phyloP scores from a whole-genome alignment of 1,140 invertebrate genomes.

The Stenopsyche tienmushanensis region DNA sequence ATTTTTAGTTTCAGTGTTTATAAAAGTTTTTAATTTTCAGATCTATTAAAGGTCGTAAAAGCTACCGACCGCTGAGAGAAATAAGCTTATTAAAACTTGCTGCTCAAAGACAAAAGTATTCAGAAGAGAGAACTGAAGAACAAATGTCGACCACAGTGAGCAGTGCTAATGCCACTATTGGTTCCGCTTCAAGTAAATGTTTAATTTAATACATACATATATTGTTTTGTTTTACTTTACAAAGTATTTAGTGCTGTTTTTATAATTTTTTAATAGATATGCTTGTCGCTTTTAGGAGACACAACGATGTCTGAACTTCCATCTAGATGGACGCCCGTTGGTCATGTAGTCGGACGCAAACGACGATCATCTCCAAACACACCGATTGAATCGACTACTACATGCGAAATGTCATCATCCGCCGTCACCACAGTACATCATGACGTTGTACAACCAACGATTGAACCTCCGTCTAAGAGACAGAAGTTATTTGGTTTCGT shows the following conservation, averaged over 20 bases:
- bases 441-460: slow-evolving; percentile 1
- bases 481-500: slow-evolving; percentile 44
- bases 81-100: slow-evolving; percentile 36
- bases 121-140: slow-evolving; percentile 4
- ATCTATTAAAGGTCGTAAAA: slow-evolving; percentile 37
- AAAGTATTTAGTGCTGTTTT: background rate
- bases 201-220: too few relatives aligned
- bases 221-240: too few relatives aligned
- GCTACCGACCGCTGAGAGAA: slow-evolving; percentile 37
- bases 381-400: slow-evolving; percentile 1
- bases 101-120: slow-evolving; percentile 21
- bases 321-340: slow-evolving; percentile 40
- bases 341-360: slow-evolving; percentile 51
- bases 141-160: slow-evolving; percentile 19
- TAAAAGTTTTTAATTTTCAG: slow-evolving; percentile 14
- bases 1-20: too few relatives aligned
- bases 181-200: slow-evolving; percentile 31
- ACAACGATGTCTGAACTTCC: slow-evolving; percentile 33
- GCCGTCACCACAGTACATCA: slow-evolving; percentile 11
- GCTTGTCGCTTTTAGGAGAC: slow-evolving; percentile 24
- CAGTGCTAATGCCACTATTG: slow-evolving; percentile 37
- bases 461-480: slow-evolving; percentile 38
- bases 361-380: slow-evolving; percentile 40
- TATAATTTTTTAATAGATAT: background rate
- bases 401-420: slow-evolving; percentile 1